Conservation (phyloP, 2,888 invertebrate genomes). For the Carcina quercana region DNA sequence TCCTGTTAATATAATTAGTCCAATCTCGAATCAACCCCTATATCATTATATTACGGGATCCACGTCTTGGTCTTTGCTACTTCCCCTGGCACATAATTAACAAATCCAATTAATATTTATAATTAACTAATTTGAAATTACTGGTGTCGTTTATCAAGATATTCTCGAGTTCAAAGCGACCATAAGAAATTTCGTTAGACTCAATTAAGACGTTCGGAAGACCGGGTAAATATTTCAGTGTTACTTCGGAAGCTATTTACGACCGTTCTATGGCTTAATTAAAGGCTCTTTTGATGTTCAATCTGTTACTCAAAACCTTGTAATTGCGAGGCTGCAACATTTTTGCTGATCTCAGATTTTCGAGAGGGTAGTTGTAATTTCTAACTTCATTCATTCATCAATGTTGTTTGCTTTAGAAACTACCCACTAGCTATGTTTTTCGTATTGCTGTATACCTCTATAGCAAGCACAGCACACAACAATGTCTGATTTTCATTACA, state of each 20-base stretch:
- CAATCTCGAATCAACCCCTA: too few relatives aligned
- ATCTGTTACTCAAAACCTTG: constrained; percentile 60
- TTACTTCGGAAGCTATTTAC: constrained; percentile 60
- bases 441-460: too few relatives aligned
- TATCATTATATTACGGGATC: too few relatives aligned
- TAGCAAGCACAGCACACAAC: too few relatives aligned
- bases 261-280: constrained; percentile 63
- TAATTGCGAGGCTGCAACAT: constrained; percentile 49
- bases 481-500: too few relatives aligned
- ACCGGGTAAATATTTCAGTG: constrained; percentile 62
- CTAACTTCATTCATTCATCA: too few relatives aligned
- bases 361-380: too few relatives aligned
- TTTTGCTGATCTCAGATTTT: constrained; percentile 27
- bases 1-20: too few relatives aligned
- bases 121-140: constrained; percentile 20
- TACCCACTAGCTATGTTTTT: too few relatives aligned
- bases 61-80: too few relatives aligned
- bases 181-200: constrained; percentile 51
- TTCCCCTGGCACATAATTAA: too few relatives aligned
- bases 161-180: constrained; percentile 38
- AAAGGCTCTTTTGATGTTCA: constrained; percentile 68
- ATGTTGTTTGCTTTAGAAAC: too few relatives aligned
- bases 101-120: constrained; percentile 9
- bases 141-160: constrained; percentile 32
- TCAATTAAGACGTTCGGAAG: constrained; percentile 60